Base-by-base conservation (phyloP, 2,888 invertebrate genomes). In the Morpho helenor region DNA sequence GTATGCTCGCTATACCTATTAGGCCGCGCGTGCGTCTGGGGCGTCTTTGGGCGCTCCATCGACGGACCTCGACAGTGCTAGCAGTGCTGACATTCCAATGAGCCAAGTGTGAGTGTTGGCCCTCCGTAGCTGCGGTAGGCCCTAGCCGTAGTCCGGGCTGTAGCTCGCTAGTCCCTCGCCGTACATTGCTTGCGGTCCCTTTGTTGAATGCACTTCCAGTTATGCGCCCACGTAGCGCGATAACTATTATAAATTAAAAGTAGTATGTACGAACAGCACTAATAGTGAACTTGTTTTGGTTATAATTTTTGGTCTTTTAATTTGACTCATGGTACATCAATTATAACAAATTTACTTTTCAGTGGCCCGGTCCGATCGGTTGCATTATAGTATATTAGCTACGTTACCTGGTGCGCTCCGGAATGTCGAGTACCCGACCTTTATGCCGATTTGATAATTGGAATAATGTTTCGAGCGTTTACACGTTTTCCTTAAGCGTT, bases 131-230 rank as follows among this genome's bases (percentile, higher is more conserved):
- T 70, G 72, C 71, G 55, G 64, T 67, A 63, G 66, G 66, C 58
- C 57, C 61, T 56, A 59, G 41, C 53, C 58, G 61, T 63, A 61
- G 61, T 58, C 41, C 60, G 61, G 57, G 60, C 56, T 60, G 49
- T 53, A 47, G 49, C 47, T 57, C 61, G 61, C 54, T 54, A 51
- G 48, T 55, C 74, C 72, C 68, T 59, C 65, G 70, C 71, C 73
- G 67, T 73, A 67, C 75, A 75, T 74, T 68, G 82, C 80, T 79
- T 80, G 75, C 74, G 66, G 72, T 62, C 72, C 62, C 64, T 63
- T 23, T 48, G 47, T 31, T 22, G 43, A 50, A 47, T 48, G 41
- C 48, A 54, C 48, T 48, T 42, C 54, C 48, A 10, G 41, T 41
- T 40, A 41, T 48, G 53, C 23, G 8, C 53, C 51, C 39, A 52